Percentiles rank a stretch among this genome's conserved stretches.
phyloP scores from a whole-genome alignment of 2,888 invertebrate species.

The Pollenia amentaria region DNA sequence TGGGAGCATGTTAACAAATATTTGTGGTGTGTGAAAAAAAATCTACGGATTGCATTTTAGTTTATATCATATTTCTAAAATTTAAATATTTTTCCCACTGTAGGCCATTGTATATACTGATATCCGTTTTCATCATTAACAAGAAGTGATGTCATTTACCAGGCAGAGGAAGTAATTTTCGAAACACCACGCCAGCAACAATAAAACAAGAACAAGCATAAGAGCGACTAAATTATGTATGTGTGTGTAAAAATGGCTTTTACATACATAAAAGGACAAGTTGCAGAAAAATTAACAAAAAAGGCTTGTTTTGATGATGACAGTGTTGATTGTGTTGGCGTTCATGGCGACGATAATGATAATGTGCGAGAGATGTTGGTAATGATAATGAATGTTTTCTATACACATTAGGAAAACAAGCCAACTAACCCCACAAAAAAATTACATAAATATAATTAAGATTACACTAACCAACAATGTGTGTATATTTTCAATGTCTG shows the following conservation, averaged over 20 bases:
- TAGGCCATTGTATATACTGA: not conserved
- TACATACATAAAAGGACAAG: not conserved
- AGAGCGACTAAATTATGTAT: conserved; percentile 10
- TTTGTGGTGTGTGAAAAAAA: too few species aligned
- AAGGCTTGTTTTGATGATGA: not conserved
- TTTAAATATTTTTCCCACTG: not conserved
- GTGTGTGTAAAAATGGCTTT: not conserved
- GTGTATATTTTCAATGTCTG: too few species aligned
- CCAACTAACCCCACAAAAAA: not conserved
- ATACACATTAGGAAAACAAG: not conserved
- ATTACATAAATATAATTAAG: not conserved
- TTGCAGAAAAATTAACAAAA: not conserved
- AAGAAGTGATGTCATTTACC: conserved; percentile 61
- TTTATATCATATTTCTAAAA: not conserved
- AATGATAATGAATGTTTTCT: conserved; percentile 1
- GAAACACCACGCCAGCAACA: conserved; percentile 13
- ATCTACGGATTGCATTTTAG: not conserved
- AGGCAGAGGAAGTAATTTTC: conserved; percentile 49
- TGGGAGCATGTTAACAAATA: not conserved
- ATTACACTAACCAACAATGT: not conserved
- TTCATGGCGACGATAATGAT: not conserved
- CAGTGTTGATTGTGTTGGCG: conserved; percentile 17
- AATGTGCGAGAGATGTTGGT: not conserved
- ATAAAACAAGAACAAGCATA: conserved; percentile 1
- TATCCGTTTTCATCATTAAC: conserved; percentile 45